These are phyloP conservation scores for Sylvia atricapilla DNA, from an alignment of 2,113 vertebrate species.

Conservation along the genomic window DNA sequence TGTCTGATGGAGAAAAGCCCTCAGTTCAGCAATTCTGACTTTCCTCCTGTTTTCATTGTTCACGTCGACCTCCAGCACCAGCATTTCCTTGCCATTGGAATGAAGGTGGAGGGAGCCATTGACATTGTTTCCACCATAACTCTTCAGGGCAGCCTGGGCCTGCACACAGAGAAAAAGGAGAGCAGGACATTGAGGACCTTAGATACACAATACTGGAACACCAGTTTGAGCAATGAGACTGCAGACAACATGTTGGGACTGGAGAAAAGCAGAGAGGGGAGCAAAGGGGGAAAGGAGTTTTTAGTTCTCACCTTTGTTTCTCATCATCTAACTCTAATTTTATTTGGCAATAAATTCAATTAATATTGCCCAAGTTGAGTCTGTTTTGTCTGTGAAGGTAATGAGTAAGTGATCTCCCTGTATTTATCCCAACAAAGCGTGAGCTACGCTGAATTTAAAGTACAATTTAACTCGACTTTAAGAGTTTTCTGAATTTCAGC, in stretches of 20 bases:
- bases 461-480: neutral
- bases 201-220: neutral
- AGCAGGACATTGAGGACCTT: neutral
- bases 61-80: constrained; percentile 65
- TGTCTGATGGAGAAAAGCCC: constrained; percentile 71
- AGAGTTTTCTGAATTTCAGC: neutral
- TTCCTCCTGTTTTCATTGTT: constrained; percentile 50
- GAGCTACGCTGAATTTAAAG: neutral
- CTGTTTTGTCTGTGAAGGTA: neutral
- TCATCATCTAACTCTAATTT: neutral
- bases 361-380: neutral
- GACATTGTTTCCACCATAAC: constrained; percentile 29
- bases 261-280: neutral
- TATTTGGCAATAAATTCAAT: neutral
- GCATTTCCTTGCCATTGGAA: constrained; percentile 59
- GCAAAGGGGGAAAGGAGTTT: rapidly evolving
- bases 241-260: neutral
- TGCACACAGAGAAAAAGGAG: constrained; percentile 3
- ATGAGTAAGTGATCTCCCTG: neutral
- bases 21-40: constrained; percentile 30
- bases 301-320: neutral
- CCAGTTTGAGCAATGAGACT: neutral
- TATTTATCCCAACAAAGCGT: neutral
- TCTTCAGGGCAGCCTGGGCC: constrained; percentile 66
- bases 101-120: constrained; percentile 69